Conservation (phyloP, 37 sponge, comb jelly and placozoan genomes). For the Aplysina aerophoba region DNA sequence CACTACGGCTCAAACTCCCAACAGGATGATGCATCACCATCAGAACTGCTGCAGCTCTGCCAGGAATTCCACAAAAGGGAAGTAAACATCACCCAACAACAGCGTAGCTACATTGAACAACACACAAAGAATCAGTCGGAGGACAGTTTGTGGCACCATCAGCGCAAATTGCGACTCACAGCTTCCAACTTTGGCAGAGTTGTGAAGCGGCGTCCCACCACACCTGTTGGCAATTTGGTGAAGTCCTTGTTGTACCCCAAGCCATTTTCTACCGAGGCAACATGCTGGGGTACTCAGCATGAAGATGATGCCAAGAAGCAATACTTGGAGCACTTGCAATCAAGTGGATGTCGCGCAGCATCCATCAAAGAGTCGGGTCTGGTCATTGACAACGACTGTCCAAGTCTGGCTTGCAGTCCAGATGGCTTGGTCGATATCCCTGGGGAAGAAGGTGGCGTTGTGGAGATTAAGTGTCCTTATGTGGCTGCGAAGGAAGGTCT, state of each 20-base stretch:
- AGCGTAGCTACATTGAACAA: neutral
- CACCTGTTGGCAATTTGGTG: no score
- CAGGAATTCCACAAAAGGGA: constrained; percentile 10
- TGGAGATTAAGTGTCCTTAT: no score
- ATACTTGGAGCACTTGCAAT: no score
- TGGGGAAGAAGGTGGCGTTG: neutral
- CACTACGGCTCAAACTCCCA: constrained; percentile 11
- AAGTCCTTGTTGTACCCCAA: no score
- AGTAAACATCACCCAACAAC: neutral
- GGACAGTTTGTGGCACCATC: no score
- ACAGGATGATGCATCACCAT: constrained; percentile 10
- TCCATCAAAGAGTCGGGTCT: neutral
- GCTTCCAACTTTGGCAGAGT: no score
- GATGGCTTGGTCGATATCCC: constrained; percentile 1
- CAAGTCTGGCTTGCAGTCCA: neutral
- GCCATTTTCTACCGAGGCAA: no score
- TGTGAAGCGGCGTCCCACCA: no score
- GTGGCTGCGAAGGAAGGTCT: neutral
- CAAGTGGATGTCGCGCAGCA: neutral
- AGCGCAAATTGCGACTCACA: no score
- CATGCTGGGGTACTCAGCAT: no score
- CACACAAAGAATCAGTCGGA: no score
- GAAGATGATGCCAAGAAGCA: no score
- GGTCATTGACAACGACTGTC: neutral
- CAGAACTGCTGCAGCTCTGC: constrained; percentile 14